Evolutionary conservation across 1,140 invertebrate species (phyloP), one percentile per base, ranked within the genome.

Genomic region (Lepidotrigona ventralis): DNA sequence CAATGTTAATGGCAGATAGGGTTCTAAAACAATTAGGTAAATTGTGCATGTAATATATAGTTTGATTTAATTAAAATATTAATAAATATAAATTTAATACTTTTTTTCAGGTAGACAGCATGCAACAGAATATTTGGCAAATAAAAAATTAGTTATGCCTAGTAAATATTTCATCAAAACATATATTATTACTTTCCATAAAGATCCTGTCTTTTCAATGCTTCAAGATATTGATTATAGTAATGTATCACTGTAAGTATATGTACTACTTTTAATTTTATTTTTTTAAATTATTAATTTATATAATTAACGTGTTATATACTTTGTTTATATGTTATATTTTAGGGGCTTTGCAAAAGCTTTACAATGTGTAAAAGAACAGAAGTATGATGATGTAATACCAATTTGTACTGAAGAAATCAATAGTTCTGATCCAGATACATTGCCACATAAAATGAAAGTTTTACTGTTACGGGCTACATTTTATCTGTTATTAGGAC

Each of bases 151-250:
- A 17, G 92, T 96, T 2, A 96, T 98, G 93, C 98, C 98, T 21
- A 98, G 98, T 0, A 96, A 96, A 85, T 96, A 97, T 92, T 98
- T 98, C 90, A 96, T 98, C 39, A 97, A 96, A 87, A 97, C 96
- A 23, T 99, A 98, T 91, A 97, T 98, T 90, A 95, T 95, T 71
- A 97, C 97, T n/a, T 99, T 98, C 93, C 95, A 96, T 76, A 96
- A 97, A 86, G 98, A 98, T 94, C 98, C 97, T 11, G 95, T 98
- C 79, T 92, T 94, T 69, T 91, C 84, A 88, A 88, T 91, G 86
- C 69, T 91, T 88, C 71, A 91, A 82, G 60, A 89, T 73, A 26
- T 87, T 0, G 85, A 87, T 33, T 80, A 87, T 58, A 58, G 80
- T 70, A 79, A 89, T 81, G 81, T 75, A 58, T 76, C 85, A 2